Evolutionary conservation across 2,797 vertebrate species (phyloP).

Genomic region (Geotria australis): DNA sequence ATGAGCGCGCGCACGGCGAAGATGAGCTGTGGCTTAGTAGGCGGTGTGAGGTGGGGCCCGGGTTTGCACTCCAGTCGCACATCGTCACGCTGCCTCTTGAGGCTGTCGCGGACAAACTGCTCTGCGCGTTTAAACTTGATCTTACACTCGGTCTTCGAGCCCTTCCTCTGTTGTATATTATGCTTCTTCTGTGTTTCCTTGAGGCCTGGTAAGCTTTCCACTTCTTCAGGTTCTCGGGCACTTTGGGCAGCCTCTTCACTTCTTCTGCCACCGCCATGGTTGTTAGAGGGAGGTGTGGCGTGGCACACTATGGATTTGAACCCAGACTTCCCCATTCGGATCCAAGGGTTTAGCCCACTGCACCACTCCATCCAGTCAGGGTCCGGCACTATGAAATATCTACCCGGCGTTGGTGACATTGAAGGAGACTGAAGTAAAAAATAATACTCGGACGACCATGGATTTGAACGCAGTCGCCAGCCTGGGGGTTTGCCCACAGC

Average conservation of each 20-base stretch:
- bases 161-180: neutral
- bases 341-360: no score
- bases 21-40: constrained; percentile 28
- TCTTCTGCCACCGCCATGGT: no score
- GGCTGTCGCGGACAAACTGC: constrained; percentile 31
- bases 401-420: no score
- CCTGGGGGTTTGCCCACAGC: no score
- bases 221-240: constrained; percentile 79
- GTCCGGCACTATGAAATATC: no score
- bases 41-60: constrained; percentile 5
- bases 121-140: constrained; percentile 54
- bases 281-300: no score
- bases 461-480: no score
- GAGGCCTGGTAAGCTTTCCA: constrained; percentile 63
- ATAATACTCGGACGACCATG: no score
- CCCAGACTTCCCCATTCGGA: no score
- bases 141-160: constrained; percentile 1
- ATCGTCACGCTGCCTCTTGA: constrained; percentile 23
- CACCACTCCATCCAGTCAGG: no score
- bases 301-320: no score
- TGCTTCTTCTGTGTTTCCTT: constrained; percentile 34
- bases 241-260: constrained; percentile 39
- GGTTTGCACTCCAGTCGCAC: constrained; percentile 17
- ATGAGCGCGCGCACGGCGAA: constrained; percentile 39
- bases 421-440: no score